A percentile compares a stretch with the other conserved stretches of the same genome.
Conservation (phyloP, 1,140 invertebrate species). For the Sycophaga agraensis region DNA sequence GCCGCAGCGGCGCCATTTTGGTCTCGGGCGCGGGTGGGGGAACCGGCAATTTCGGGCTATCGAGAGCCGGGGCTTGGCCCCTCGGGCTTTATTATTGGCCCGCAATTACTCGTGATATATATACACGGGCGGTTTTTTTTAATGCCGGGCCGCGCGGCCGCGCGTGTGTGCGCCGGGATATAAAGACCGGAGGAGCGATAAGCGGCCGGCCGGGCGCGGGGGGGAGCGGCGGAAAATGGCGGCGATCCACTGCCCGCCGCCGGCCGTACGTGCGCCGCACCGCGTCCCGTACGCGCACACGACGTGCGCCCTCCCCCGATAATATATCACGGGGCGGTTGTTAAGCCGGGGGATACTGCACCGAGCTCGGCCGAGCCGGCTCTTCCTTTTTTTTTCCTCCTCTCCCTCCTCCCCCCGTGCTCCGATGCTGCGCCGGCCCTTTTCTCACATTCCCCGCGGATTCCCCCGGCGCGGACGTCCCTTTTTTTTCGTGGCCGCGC, state of each 20-base stretch:
- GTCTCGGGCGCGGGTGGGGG: conserved; percentile 40
- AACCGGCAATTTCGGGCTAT: conserved; percentile 48
- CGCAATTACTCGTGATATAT: conserved; percentile 30
- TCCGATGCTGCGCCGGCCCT: neutral
- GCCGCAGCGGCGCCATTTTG: conserved; percentile 7
- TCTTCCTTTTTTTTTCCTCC: neutral
- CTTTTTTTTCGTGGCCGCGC: no score
- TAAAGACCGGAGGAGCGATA: conserved; percentile 16
- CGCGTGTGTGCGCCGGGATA: neutral
- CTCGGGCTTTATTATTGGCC: conserved; percentile 54
- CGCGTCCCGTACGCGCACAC: neutral
- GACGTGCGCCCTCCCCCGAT: neutral
- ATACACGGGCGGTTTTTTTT: conserved; percentile 9
- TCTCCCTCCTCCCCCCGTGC: neutral
- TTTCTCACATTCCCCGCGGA: neutral
- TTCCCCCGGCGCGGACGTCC: no score
- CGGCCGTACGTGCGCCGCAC: neutral
- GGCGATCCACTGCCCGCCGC: neutral
- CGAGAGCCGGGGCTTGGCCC: conserved; percentile 35
- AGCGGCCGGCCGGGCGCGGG: neutral
- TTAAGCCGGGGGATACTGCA: neutral
- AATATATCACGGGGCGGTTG: conserved; percentile 22
- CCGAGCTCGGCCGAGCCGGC: no score
- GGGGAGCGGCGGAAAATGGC: conserved; percentile 14
- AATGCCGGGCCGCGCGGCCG: neutral